Percentiles rank a stretch among this genome's conserved stretches.
These are phyloP conservation scores for Caenorhabditis macrosperma DNA, from an alignment of 2,888 invertebrate species.

Conservation along the genomic window DNA sequence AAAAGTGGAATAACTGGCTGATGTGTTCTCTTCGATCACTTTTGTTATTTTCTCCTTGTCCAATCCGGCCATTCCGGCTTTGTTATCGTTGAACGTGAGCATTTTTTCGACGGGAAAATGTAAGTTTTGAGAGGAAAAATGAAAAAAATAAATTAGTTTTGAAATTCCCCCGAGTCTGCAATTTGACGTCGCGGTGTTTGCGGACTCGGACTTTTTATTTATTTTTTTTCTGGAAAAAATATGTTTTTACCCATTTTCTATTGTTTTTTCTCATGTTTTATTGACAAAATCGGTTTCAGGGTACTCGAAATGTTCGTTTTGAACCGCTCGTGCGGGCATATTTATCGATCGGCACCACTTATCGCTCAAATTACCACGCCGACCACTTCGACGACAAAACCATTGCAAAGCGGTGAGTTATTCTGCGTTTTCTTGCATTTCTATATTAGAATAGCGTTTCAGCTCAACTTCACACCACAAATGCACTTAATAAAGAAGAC, in stretches of 20 bases:
- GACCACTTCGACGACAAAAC: conserved; percentile 46
- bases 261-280: background rate
- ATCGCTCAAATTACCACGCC: conserved; percentile 42
- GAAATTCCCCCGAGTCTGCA: conserved; percentile 22
- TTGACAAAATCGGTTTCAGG: conserved; percentile 27
- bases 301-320: conserved; percentile 53
- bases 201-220: conserved; percentile 14
- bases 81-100: conserved; percentile 67
- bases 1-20: conserved; percentile 83
- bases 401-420: conserved; percentile 14
- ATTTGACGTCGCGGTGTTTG: conserved; percentile 46
- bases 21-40: conserved; percentile 82
- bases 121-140: conserved; percentile 1
- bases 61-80: conserved; percentile 82
- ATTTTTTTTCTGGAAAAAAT: background rate
- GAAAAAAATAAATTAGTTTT: conserved; percentile 16
- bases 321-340: conserved; percentile 29
- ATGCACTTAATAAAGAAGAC: conserved; percentile 83
- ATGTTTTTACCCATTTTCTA: background rate
- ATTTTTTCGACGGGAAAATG: conserved; percentile 21
- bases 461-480: conserved; percentile 56
- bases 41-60: conserved; percentile 81
- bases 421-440: background rate
- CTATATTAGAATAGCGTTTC: background rate
- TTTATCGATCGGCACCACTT: conserved; percentile 43